Base-by-base conservation (phyloP, 2,888 invertebrate genomes). In the Lacanobia wlatinum region DNA sequence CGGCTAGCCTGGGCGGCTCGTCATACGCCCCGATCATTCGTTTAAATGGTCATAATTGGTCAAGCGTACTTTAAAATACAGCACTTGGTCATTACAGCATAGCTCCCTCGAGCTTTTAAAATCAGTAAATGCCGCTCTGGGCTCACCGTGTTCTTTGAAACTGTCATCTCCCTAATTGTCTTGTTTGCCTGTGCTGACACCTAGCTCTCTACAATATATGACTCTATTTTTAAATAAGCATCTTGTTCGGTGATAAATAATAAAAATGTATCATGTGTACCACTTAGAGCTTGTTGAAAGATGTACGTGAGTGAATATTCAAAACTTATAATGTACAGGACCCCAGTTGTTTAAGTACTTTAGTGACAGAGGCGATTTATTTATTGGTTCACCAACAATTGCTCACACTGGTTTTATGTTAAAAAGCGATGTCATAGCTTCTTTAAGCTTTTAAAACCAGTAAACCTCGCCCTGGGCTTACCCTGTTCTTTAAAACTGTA, bases 11-110 rank as follows among this genome's bases (percentile, higher is more conserved):
- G 86, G 88, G 86, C 91, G 88, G 91, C 90, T 90, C 92, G 90
- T 94, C 93, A 94, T 94, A 93, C 90, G 91, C 85, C 86, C 87
- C 84, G 86, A 83, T 90, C 90, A 91, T 92, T 89, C 92, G 92
- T 93, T 94, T 94, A 94, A 95, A 94, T 94, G 93, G 92, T 94
- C 93, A 94, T 95, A 94, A 95, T 95, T 95, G 95, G 93, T 92
- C 68, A 78, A 90, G 88, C 87, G 88, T 85, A 87, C 90, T 91
- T 92, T 91, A 92, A 92, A 91, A 92, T 89, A 91, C 90, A 89
- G 87, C 88, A 90, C 91, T 90, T 50, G 66, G n/a, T 93, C 92
- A 93, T 94, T 94, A 93, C 90, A 93, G 91, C 90, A 90, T 88
- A 87, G 87, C 88, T 89, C 80, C 79, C 81, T 74, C 83, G 82